A percentile compares a stretch with the other conserved stretches of the same genome.
Evolutionary conservation across 2,113 vertebrate species (phyloP).

Genomic region (Cynopterus brachyotis): DNA sequence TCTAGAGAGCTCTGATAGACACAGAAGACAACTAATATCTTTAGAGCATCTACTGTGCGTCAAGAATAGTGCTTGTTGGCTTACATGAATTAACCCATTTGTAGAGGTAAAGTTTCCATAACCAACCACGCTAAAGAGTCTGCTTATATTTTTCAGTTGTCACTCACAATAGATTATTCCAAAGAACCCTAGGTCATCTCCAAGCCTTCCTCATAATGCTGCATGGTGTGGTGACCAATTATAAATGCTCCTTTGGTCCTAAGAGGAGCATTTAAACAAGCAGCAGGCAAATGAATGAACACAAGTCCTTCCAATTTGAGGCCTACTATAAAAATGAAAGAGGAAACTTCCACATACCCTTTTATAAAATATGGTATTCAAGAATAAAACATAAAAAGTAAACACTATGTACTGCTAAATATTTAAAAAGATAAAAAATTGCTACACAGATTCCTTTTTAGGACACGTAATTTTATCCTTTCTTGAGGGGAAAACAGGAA

Average conservation of each 20-base stretch:
- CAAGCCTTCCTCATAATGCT: not conserved
- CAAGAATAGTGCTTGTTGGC: not conserved
- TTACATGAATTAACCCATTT: not conserved
- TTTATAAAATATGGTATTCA: slow-evolving; percentile 64
- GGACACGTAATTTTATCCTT: slow-evolving; percentile 63
- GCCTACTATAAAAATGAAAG: slow-evolving; percentile 56
- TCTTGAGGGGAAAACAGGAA: slow-evolving; percentile 43
- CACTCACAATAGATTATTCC: not conserved
- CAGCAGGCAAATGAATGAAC: slow-evolving; percentile 3
- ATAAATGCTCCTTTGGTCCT: not conserved
- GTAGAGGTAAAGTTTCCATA: not conserved
- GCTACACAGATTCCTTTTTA: slow-evolving; percentile 59
- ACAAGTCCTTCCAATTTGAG: not conserved
- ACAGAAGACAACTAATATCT: not conserved
- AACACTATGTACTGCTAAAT: slow-evolving; percentile 69
- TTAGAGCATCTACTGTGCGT: not conserved
- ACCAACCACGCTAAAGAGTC: not conserved
- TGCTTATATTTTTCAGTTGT: not conserved
- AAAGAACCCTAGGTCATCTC: not conserved
- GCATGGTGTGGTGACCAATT: not conserved
- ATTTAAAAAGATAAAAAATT: slow-evolving; percentile 74
- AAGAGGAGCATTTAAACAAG: not conserved
- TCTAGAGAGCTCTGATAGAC: not conserved
- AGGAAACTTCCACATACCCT: slow-evolving; percentile 25
- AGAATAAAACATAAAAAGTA: slow-evolving; percentile 64